Base-by-base conservation (phyloP, 1,140 invertebrate species). In the Sarcophaga peregrina region DNA sequence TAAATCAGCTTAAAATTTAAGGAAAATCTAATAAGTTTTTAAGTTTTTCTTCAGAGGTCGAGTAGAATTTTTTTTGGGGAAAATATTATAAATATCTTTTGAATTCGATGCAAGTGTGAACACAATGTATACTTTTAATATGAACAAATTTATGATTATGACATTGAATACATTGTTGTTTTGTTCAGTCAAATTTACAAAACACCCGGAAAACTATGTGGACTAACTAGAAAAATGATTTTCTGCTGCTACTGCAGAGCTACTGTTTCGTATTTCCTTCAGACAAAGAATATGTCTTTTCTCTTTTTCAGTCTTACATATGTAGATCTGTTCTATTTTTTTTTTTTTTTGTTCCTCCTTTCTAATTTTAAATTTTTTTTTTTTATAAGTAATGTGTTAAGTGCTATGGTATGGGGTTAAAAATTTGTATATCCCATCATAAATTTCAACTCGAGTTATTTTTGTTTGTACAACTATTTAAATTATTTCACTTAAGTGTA, bases 361-460 rank as follows among this genome's bases (percentile, higher is more conserved):
- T 68, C n/a, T 68, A 37, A 37, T 37, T 37, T 37, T 2, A 37
- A 37, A 37, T 37, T 2, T 37, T 37, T 37, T 37, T 37, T 37
- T 4, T 37, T 37, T 68, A 10, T 68, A 68, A 68, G 62, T 68
- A 68, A 68, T 68, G 62, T 68, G 62, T 68, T 68, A 68, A 68
- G 62, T 68, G 17, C 62, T 20, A 17, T 68, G 62, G 62, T 68
- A 68, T 68, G 62, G 62, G 62, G 62, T 68, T 68, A 25, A 68
- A 68, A 68, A 68, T 68, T 68, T 68, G 62, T 68, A 68, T 68
- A 68, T 68, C 62, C 62, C 62, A 68, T 68, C 62, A 68, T 68
- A 68, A 68, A 68, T 68, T 20, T 68, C 17, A 20, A 20, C n/a
- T 68, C 17, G 58, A 68, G 58, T 68, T 68, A 68, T 68, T 68